phyloP scores from a whole-genome alignment of 1,140 invertebrate genomes.

The Diachasma alloeum region DNA sequence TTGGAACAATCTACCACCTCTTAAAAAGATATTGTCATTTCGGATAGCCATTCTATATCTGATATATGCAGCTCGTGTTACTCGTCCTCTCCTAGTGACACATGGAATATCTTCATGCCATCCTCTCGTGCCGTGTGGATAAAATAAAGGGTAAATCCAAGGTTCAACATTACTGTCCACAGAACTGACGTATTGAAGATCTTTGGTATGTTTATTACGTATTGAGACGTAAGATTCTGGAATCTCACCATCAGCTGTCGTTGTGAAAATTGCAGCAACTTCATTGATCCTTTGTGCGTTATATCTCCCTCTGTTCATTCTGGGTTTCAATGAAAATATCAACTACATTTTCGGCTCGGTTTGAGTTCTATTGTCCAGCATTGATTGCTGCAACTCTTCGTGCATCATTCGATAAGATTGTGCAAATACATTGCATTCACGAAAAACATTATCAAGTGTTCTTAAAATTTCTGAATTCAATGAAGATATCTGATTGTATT shows the following conservation, averaged over 20 bases:
- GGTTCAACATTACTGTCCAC: not conserved
- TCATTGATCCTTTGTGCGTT: constrained; percentile 1
- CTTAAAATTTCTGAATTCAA: not conserved
- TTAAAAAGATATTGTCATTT: not conserved
- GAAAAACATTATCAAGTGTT: constrained; percentile 1
- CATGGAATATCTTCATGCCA: not conserved
- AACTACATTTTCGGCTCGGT: not conserved
- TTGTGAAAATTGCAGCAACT: constrained; percentile 17
- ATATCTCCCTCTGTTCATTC: not conserved
- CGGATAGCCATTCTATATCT: not conserved
- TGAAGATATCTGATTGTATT: not conserved
- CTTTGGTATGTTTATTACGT: not conserved
- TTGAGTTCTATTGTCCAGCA: not conserved
- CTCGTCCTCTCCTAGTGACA: not conserved
- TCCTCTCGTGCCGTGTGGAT: not conserved
- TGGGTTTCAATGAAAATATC: constrained; percentile 1
- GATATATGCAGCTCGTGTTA: not conserved
- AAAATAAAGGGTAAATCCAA: constrained; percentile 1
- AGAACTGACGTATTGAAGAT: not conserved
- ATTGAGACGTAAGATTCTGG: not conserved
- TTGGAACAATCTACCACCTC: not conserved
- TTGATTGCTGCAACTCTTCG: not conserved
- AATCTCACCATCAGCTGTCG: not conserved
- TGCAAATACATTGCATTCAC: constrained; percentile 15
- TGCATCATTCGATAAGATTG: constrained; percentile 15